phyloP scores from a whole-genome alignment of 2,888 invertebrate species.

The Leucoma salicis region DNA sequence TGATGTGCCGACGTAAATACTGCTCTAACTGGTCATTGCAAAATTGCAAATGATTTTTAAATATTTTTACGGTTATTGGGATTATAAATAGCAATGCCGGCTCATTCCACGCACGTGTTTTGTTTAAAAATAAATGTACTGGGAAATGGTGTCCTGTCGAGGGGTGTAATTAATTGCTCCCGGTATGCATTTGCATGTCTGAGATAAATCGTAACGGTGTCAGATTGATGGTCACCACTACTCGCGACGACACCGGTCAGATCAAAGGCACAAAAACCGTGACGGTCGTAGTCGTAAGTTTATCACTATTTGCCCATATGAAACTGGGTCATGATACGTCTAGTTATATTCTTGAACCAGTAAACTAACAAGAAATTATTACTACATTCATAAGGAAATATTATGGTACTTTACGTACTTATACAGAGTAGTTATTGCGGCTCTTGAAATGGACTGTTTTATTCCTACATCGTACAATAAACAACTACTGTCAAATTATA shows the following conservation, averaged over 20 bases:
- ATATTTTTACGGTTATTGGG: conserved; percentile 12
- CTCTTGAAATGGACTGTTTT: no score
- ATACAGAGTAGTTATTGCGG: no score
- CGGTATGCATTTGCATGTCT: conserved; percentile 29
- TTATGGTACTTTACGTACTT: no score
- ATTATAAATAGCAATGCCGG: conserved; percentile 33
- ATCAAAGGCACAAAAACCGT: conserved; percentile 59
- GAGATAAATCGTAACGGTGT: conserved; percentile 37
- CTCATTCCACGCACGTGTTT: conserved; percentile 51
- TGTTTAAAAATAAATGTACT: conserved; percentile 58
- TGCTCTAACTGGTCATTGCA: neutral
- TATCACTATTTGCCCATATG: conserved; percentile 49
- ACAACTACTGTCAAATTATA: no score
- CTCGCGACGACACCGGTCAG: conserved; percentile 47
- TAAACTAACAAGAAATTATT: conserved; percentile 63
- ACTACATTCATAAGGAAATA: no score
- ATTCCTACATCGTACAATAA: no score
- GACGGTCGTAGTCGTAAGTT: conserved; percentile 52
- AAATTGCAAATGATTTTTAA: conserved; percentile 3
- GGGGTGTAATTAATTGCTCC: conserved; percentile 46
- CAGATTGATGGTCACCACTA: conserved; percentile 38
- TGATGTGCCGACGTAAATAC: neutral
- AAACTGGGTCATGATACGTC: conserved; percentile 64
- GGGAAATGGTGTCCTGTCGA: conserved; percentile 36
- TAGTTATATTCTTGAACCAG: conserved; percentile 61